Evolutionary conservation across 2,113 vertebrate species (phyloP), one percentile per base, ranked within the genome.

Genomic region (Erythrocercus mccallii): DNA sequence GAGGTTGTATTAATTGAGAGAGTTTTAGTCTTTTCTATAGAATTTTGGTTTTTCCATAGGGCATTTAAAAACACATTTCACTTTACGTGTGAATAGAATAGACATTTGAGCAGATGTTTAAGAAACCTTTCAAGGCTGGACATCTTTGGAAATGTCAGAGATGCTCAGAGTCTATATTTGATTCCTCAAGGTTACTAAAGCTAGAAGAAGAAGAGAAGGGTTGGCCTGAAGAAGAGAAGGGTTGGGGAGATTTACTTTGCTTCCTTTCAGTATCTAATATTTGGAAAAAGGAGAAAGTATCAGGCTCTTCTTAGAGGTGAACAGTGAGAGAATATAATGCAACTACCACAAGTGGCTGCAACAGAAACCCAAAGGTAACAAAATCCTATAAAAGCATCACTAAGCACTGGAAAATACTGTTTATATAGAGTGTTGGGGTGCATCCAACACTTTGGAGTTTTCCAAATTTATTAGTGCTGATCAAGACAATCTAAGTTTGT

Each of bases 1-100:
- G 38, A 51, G 5, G 5, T 33, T 72, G 9, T 9, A 60, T 56
- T 1, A 0, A 27, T 51, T 80, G 51, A 51, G 15, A 72, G 8
- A 2, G 7, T 27, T 80, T 91, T 40, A 19, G 48, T 54, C 5
- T 69, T 86, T 81, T 37, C 6, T 79, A 5, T 6, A 57, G 4
- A 57, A 48, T 10, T 37, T 87, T 22, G 0, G 0, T 44, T 69
- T 62, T 65, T 35, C 19, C 12, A n/a, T 8, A 9, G 3, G 3
- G 5, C 53, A 50, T 74, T 87, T 7, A 71, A 45, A 72, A 81
- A 66, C 4, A 25, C 37, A 33, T 12, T 84, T 81, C 54, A 6
- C 3, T 90, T 58, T 42, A 6, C 23, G 4, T 44, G 12, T 48
- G 31, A 44, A 35, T 61, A 11, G 21, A 76, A n/a, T 25, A 64